Evolutionary conservation across 2,113 vertebrate species (phyloP).

Genomic region (Atlantisia rogersi): DNA sequence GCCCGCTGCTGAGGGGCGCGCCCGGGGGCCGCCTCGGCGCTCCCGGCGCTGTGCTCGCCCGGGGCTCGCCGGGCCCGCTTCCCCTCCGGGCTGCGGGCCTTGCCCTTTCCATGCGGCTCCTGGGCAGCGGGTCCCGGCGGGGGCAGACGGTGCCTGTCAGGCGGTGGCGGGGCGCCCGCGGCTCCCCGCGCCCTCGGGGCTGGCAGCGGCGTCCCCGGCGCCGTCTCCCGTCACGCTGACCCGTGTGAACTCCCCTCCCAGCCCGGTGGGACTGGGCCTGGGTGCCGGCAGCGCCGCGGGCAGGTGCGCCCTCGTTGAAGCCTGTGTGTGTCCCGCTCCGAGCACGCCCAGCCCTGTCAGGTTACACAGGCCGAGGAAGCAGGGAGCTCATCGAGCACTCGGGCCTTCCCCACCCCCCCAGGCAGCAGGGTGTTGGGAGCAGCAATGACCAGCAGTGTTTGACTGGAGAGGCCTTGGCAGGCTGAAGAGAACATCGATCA

Average conservation of each 20-base stretch:
- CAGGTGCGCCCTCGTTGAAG: background rate
- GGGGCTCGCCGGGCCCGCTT: background rate
- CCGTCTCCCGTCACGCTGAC: background rate
- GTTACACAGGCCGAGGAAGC: background rate
- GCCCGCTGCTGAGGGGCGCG: background rate
- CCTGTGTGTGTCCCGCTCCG: background rate
- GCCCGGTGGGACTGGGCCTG: background rate
- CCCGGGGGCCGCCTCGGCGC: background rate
- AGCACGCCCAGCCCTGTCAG: constrained; percentile 28
- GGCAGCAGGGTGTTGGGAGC: background rate
- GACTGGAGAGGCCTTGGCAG: constrained; percentile 40
- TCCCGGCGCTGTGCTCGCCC: background rate
- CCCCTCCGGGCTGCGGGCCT: background rate
- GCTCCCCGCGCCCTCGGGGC: background rate
- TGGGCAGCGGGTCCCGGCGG: background rate
- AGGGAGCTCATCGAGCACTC: background rate
- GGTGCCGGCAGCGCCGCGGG: background rate
- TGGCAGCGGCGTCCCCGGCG: background rate
- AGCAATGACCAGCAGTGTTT: constrained; percentile 24
- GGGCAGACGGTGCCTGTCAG: background rate
- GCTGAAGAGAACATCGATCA: constrained; percentile 44
- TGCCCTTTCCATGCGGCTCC: background rate
- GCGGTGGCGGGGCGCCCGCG: background rate
- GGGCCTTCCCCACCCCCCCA: background rate
- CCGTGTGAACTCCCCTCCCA: background rate